A percentile compares a stretch with the other conserved stretches of the same genome.
phyloP scores from a whole-genome alignment of 2,888 invertebrate species.

The Helobdella robusta region DNA sequence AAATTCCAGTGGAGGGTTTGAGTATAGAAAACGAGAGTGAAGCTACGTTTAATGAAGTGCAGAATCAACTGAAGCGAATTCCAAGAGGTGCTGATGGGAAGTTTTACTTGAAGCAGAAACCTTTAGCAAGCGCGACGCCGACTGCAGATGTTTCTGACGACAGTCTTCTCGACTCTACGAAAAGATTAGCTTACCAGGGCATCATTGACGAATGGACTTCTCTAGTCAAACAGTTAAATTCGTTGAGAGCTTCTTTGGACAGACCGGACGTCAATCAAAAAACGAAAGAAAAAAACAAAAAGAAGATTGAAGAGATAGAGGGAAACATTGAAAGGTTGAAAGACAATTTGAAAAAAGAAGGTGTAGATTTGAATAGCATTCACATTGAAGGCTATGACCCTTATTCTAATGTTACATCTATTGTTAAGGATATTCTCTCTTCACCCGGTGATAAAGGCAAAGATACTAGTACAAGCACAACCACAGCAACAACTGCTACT shows the following conservation, averaged over 20 bases:
- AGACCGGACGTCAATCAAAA: neutral
- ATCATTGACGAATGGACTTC: neutral
- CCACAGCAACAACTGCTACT: no score
- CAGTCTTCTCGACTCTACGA: no score
- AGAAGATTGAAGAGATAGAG: neutral
- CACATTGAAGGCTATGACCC: slow-evolving; percentile 5
- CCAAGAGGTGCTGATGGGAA: neutral
- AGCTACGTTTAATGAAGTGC: neutral
- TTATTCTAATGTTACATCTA: neutral
- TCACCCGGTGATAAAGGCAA: no score
- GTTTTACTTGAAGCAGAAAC: neutral
- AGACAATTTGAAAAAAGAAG: neutral
- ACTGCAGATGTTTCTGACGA: no score
- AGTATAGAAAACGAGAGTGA: slow-evolving; percentile 2
- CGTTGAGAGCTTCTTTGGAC: neutral
- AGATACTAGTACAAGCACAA: no score
- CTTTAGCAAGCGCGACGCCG: neutral
- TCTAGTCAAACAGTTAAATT: neutral
- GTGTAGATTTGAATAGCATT: neutral
- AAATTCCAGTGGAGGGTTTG: slow-evolving; percentile 7
- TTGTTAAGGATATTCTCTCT: no score
- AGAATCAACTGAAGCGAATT: neutral
- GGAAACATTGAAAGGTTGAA: neutral
- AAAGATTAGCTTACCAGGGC: neutral
- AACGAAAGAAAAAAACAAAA: neutral